phyloP scores from a whole-genome alignment of 2,113 vertebrate species.

The Calidris pygmaea region DNA sequence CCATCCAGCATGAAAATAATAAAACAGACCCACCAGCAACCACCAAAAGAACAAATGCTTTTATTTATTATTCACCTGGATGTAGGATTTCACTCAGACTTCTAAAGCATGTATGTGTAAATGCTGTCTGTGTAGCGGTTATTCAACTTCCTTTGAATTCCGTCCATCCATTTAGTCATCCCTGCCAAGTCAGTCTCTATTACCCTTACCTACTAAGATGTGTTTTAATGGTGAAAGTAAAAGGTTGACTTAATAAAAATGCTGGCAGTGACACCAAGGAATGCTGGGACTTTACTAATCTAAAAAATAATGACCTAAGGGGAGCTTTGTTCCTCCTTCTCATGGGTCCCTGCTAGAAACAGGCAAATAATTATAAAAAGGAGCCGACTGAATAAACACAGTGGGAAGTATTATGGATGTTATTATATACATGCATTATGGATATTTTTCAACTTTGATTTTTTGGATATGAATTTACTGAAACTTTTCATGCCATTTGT shows the following conservation, averaged over 20 bases:
- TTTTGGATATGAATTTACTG: background rate
- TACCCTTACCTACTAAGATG: background rate
- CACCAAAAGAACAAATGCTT: conserved; percentile 48
- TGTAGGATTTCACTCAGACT: conserved; percentile 7
- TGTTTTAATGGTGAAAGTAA: conserved; percentile 16
- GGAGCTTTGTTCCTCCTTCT: conserved; percentile 24
- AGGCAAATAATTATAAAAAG: conserved; percentile 30
- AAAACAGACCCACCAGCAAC: conserved; percentile 30
- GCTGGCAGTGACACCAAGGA: conserved; percentile 4
- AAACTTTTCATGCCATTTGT: background rate
- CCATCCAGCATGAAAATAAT: conserved; percentile 9
- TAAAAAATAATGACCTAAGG: conserved; percentile 11
- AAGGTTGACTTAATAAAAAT: conserved; percentile 22
- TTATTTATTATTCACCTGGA: conserved; percentile 61
- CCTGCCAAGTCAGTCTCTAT: conserved; percentile 12
- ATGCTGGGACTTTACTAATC: conserved; percentile 22
- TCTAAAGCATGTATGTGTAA: conserved; percentile 16
- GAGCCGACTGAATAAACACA: conserved; percentile 15
- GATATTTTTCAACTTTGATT: conserved; percentile 1
- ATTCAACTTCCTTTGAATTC: conserved; percentile 38
- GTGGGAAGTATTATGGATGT: background rate
- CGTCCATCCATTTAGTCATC: background rate
- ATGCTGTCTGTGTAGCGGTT: background rate
- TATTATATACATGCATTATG: conserved; percentile 1
- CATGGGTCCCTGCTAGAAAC: conserved; percentile 2